A percentile compares a stretch with the other conserved stretches of the same genome.
phyloP scores from a whole-genome alignment of 1,140 invertebrate species.

The Heterodera carotae region DNA sequence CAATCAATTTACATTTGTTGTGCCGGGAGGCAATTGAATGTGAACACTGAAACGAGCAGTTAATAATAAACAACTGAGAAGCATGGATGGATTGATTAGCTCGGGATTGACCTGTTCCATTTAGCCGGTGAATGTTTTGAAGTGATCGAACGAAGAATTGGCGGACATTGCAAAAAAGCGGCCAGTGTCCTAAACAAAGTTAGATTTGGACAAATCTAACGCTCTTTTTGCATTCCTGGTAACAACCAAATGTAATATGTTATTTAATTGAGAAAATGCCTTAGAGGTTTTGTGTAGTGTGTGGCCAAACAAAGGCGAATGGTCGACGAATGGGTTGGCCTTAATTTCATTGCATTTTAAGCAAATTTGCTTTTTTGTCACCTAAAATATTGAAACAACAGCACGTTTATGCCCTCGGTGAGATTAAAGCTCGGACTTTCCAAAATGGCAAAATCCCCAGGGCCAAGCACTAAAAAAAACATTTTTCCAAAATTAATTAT shows the following conservation, averaged over 20 bases:
- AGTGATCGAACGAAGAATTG: conserved; percentile 62
- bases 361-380: conserved; percentile 7
- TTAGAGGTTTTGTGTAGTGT: conserved; percentile 55
- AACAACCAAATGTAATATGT: no score
- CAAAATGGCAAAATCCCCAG: conserved; percentile 63
- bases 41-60: conserved; percentile 47
- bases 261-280: not conserved
- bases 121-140: conserved; percentile 62
- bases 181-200: conserved; percentile 45
- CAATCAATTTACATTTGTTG: conserved; percentile 51
- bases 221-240: no score
- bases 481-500: not conserved
- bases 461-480: conserved; percentile 48
- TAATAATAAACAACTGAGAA: no score
- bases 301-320: conserved; percentile 62
- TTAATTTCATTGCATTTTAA: conserved; percentile 39
- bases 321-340: conserved; percentile 59
- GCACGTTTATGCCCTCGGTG: conserved; percentile 59
- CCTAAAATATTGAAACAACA: conserved; percentile 63
- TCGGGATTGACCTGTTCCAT: conserved; percentile 46
- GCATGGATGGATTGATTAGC: no score
- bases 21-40: conserved; percentile 63
- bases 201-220: no score
- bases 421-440: conserved; percentile 62
- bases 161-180: conserved; percentile 62